These are phyloP conservation scores for Catostomus latipinnis DNA, from an alignment of 2,797 vertebrate species.

Conservation along the genomic window DNA sequence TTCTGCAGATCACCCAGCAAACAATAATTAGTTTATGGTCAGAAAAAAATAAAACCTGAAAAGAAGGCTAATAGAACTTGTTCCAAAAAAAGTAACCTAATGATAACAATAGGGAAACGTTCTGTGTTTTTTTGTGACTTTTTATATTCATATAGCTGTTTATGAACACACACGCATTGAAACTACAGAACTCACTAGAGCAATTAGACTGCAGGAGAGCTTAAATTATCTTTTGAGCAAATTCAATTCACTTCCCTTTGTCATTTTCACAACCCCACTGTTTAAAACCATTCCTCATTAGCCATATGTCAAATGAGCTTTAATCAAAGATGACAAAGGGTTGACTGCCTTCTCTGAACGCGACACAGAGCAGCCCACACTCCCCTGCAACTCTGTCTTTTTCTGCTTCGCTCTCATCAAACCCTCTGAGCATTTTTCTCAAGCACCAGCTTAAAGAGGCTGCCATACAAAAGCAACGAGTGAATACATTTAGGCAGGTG, in stretches of 20 bases:
- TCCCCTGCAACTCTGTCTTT: slow-evolving; percentile 12
- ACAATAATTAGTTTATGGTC: no score
- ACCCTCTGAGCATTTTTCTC: slow-evolving; percentile 37
- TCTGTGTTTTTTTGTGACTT: neutral
- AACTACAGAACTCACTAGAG: slow-evolving; percentile 25
- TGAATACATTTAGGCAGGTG: slow-evolving; percentile 27
- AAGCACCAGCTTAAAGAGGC: slow-evolving; percentile 22
- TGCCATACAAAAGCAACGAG: slow-evolving; percentile 8
- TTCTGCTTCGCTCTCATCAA: slow-evolving; percentile 33
- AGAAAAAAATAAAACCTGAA: no score
- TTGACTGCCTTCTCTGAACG: slow-evolving; percentile 30
- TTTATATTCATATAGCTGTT: neutral
- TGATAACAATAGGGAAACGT: neutral
- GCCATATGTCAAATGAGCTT: slow-evolving; percentile 68
- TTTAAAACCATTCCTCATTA: slow-evolving; percentile 60
- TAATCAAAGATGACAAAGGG: slow-evolving; percentile 63
- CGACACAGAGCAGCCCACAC: neutral
- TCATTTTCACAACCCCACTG: slow-evolving; percentile 62
- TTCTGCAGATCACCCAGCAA: no score
- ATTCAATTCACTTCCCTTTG: slow-evolving; percentile 65
- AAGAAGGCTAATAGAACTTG: no score
- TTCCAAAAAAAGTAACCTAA: neutral
- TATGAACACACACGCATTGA: neutral
- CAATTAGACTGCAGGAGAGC: slow-evolving; percentile 31
- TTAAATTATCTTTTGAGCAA: slow-evolving; percentile 41